These are phyloP conservation scores for Hippocampus zosterae DNA, from an alignment of 2,113 vertebrate species.

Conservation along the genomic window DNA sequence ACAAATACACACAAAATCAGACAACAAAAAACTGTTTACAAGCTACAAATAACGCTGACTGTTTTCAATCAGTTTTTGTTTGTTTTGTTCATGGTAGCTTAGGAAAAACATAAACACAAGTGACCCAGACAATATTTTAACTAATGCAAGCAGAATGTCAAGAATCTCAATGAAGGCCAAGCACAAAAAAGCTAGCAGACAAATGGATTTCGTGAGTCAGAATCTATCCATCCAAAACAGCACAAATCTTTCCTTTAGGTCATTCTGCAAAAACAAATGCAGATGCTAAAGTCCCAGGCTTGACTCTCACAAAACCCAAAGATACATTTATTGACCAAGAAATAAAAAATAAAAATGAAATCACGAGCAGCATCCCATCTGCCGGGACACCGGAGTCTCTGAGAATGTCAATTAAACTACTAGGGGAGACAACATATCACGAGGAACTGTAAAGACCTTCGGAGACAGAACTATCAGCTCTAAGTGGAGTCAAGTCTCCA, in stretches of 20 bases:
- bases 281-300: neutral
- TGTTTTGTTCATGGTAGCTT: neutral
- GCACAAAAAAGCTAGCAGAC: constrained; percentile 6
- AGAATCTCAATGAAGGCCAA: neutral
- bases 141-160: neutral
- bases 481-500: constrained; percentile 59
- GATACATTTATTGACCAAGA: neutral
- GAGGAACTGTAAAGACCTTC: constrained; percentile 42
- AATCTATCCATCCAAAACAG: neutral
- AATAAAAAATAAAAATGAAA: neutral
- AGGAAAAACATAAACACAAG: neutral
- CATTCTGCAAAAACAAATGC: neutral
- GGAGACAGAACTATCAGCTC: constrained; percentile 50
- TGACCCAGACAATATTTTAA: constrained; percentile 15
- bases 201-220: constrained; percentile 1
- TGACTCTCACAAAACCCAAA: neutral
- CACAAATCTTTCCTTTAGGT: neutral
- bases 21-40: neutral
- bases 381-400: constrained; percentile 32
- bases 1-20: neutral
- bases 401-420: constrained; percentile 43
- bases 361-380: constrained; percentile 6
- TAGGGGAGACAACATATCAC: constrained; percentile 42
- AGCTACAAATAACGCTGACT: neutral
- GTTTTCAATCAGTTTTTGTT: neutral